phyloP scores from a whole-genome alignment of 2,888 invertebrate species.

The Melitaea athalia region DNA sequence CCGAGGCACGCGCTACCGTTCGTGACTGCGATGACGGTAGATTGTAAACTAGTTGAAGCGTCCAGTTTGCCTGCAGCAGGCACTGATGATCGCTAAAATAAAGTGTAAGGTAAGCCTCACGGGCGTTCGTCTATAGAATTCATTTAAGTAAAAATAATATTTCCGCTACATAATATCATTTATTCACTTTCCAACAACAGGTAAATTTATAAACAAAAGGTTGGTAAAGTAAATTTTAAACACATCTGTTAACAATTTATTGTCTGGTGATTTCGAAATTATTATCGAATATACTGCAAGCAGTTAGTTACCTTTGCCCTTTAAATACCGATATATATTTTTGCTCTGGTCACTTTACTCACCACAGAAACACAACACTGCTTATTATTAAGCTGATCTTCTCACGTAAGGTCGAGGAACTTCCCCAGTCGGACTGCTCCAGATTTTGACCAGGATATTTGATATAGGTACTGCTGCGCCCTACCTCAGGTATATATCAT shows the following conservation, averaged over 20 bases:
- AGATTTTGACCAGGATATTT: no score
- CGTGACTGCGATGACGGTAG: conserved; percentile 36
- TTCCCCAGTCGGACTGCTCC: no score
- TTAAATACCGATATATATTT: not conserved
- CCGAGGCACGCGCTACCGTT: conserved; percentile 35
- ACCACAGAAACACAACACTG: no score
- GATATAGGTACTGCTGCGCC: no score
- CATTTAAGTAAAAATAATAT: conserved; percentile 1
- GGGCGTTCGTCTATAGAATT: conserved; percentile 4
- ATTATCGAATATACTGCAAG: not conserved
- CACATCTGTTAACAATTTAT: not conserved
- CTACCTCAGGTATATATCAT: not conserved
- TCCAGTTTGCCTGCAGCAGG: conserved; percentile 17
- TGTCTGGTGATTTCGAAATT: not conserved
- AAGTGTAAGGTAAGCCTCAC: conserved; percentile 1
- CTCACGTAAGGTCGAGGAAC: no score
- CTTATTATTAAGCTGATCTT: no score
- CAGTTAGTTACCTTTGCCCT: not conserved
- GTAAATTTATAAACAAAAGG: not conserved
- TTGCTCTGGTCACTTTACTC: no score
- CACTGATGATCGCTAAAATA: conserved; percentile 13
- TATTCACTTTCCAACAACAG: not conserved
- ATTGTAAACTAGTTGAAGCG: conserved; percentile 26
- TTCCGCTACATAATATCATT: not conserved
- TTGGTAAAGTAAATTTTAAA: not conserved